Evolutionary conservation across 1,140 invertebrate genomes (phyloP).

Genomic region (Pteromalus puparum): DNA sequence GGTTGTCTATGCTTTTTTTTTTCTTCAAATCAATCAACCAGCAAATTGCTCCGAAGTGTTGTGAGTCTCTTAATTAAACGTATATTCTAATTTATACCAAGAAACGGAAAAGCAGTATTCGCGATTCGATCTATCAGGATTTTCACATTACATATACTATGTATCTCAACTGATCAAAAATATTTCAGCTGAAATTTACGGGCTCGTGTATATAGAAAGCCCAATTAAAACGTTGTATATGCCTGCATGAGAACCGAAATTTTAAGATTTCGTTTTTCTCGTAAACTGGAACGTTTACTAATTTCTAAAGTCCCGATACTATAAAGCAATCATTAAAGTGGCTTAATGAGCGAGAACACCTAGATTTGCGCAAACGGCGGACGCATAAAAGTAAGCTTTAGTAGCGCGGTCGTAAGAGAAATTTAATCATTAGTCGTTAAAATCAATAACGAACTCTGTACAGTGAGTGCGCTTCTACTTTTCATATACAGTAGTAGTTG

Average conservation of each 20-base stretch:
- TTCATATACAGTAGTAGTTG: background rate
- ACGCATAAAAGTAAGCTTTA: background rate
- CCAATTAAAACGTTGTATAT: background rate
- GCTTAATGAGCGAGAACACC: conserved; percentile 12
- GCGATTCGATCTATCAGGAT: background rate
- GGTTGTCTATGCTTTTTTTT: background rate
- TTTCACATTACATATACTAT: background rate
- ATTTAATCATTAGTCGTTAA: conserved; percentile 38
- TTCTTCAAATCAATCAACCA: background rate
- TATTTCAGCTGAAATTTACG: conserved; percentile 7
- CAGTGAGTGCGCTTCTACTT: background rate
- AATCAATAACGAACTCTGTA: background rate
- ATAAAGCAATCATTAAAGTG: background rate
- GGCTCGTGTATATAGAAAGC: background rate
- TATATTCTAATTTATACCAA: background rate
- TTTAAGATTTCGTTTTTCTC: background rate
- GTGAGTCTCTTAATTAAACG: background rate
- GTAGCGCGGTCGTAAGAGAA: background rate
- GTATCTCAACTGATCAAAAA: background rate
- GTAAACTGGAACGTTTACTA: background rate
- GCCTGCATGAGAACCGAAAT: background rate
- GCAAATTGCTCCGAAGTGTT: background rate
- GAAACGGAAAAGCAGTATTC: too few species aligned
- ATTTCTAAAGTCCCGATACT: conserved; percentile 7
- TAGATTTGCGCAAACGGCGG: background rate